Evolutionary conservation across 2,797 vertebrate genomes (phyloP), one percentile per base, ranked within the genome.

Genomic region (Etheostoma nigrum): DNA sequence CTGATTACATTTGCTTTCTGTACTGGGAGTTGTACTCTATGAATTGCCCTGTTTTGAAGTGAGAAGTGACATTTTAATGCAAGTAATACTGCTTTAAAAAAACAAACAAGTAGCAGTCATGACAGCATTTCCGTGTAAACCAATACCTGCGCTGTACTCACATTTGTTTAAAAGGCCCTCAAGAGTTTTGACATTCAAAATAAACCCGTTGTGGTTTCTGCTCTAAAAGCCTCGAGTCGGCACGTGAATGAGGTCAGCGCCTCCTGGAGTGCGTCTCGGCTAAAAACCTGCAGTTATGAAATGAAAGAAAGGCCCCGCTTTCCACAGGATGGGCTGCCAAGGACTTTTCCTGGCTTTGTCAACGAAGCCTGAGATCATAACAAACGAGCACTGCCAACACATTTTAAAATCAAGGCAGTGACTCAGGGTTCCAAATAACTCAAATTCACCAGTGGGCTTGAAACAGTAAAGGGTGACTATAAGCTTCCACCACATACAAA

Each of bases 201-300:
- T 72, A 87, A 89, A 81, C 78, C 13, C 2, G 73, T 89, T 84
- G 84, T 19, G 83, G 88, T 86, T 83, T 79, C 49, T 80, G 71
- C 77, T 79, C 72, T 58, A 51, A 79, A 72, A 79, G 73, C 65
- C 76, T 85, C 63, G 72, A 66, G 73, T 80, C 72, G 9, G 88
- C 91, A 93, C 86, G 83, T 82, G 88, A 86, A 69, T 81, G 74
- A 93, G 83, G 90, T 92, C 87, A 85, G 73, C 4, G 52, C 80
- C 74, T 90, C 83, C 79, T 21, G 12, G 67, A 75, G 79, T 12
- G 18, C 70, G 59, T 44, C 81, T 36, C 54, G 71, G 74, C 67
- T 71, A 27, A 76, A 40, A 88, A 70, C 71, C 73, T 76, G 74
- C 78, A 85, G 75, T 92, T 93, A 85, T 76, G 83, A 92, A 92